A percentile compares a stretch with the other conserved stretches of the same genome.
phyloP scores from a whole-genome alignment of 2,113 vertebrate species.

The Caloenas nicobarica region DNA sequence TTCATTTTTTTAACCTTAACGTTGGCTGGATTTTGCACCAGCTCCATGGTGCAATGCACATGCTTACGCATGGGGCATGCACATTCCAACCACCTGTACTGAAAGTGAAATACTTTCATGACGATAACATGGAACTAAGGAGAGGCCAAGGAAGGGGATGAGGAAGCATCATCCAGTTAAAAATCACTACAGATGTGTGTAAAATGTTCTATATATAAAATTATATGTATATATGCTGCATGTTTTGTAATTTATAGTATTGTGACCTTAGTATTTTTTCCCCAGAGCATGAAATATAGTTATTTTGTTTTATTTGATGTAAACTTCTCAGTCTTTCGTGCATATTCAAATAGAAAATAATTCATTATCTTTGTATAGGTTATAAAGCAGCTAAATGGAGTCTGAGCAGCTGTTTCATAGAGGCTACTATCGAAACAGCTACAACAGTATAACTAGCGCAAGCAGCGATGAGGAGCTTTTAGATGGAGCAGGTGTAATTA shows the following conservation, averaged over 20 bases:
- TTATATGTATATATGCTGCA: background rate
- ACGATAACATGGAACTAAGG: background rate
- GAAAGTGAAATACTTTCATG: background rate
- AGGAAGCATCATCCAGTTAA: background rate
- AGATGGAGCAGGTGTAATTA: conserved; percentile 93
- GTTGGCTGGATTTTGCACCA: background rate
- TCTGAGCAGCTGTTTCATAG: conserved; percentile 98
- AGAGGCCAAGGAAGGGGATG: background rate
- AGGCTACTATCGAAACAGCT: conserved; percentile 95
- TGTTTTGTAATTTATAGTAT: background rate
- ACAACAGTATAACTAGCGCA: conserved; percentile 98
- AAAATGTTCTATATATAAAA: background rate
- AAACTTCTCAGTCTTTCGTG: background rate
- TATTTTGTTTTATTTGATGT: background rate
- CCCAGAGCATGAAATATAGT: background rate
- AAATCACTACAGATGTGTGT: background rate
- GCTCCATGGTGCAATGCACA: background rate
- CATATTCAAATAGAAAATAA: background rate
- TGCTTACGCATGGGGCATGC: rapidly evolving
- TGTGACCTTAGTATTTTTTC: background rate
- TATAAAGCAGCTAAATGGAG: conserved; percentile 94
- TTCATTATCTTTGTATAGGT: conserved; percentile 67
- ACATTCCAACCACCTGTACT: background rate
- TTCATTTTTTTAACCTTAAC: background rate
- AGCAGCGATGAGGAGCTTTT: conserved; percentile 98